Conservation (phyloP, 2,113 vertebrate genomes). For the Tragelaphus strepsiceros region DNA sequence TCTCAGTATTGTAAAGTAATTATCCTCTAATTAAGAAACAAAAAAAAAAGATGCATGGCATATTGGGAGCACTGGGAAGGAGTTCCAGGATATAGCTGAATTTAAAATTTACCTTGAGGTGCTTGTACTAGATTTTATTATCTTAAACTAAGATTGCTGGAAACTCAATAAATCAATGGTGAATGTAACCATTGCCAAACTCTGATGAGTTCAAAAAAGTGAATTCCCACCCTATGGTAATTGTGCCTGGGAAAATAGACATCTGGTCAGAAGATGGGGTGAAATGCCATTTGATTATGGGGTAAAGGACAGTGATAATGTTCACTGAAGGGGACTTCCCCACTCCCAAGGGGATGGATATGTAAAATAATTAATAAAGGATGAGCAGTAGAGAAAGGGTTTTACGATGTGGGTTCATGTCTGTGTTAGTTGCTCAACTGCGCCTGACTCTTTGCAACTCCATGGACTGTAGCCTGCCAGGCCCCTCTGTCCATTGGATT, state of each 20-base stretch:
- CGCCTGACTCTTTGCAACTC: not conserved
- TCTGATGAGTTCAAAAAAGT: not conserved
- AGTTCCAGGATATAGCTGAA: not conserved
- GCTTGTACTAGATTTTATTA: not conserved
- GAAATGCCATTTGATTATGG: not conserved
- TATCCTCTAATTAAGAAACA: not conserved
- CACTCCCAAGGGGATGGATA: not conserved
- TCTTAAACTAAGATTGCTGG: not conserved
- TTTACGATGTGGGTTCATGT: not conserved
- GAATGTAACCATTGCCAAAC: not conserved
- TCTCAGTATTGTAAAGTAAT: not conserved
- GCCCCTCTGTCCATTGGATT: not conserved
- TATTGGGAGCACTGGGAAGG: not conserved
- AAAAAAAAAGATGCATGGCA: not conserved
- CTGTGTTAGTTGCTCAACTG: not conserved
- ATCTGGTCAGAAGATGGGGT: not conserved
- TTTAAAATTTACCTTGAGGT: not conserved
- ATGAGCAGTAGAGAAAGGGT: not conserved
- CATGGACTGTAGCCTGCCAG: not conserved
- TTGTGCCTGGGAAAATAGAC: not conserved
- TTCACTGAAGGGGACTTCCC: not conserved
- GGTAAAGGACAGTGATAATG: not conserved
- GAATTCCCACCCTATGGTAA: not conserved
- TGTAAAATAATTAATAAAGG: not conserved
- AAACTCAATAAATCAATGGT: conserved; percentile 13